Evolutionary conservation across 1,140 invertebrate genomes (phyloP).

Genomic region (Bombus sylvicola): DNA sequence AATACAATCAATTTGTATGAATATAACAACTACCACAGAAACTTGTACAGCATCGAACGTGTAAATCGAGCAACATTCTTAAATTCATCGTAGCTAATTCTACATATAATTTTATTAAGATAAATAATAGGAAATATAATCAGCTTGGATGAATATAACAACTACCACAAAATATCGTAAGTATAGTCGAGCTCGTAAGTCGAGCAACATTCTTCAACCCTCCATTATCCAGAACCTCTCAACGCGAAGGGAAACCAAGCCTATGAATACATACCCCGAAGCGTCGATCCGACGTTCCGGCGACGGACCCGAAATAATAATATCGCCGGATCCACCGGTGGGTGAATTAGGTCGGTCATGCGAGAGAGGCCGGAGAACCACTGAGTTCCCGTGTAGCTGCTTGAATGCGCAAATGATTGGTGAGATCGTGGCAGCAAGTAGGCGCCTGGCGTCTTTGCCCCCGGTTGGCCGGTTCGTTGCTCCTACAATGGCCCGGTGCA

Average conservation of each 20-base stretch:
- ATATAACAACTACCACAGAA: no score
- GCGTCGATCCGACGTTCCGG: slow-evolving; percentile 63
- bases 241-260: slow-evolving; percentile 44
- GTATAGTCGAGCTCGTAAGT: no score
- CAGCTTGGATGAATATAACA: no score
- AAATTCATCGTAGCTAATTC: no score
- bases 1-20: no score
- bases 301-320: slow-evolving; percentile 69
- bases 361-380: slow-evolving; percentile 60
- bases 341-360: slow-evolving; percentile 67
- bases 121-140: no score
- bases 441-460: slow-evolving; percentile 61
- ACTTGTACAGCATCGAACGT: no score
- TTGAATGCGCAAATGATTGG: slow-evolving; percentile 69
- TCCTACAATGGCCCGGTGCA: slow-evolving; percentile 58
- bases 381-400: slow-evolving; percentile 58
- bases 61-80: no score
- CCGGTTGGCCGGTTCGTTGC: slow-evolving; percentile 65
- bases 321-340: slow-evolving; percentile 61
- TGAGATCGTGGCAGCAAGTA: slow-evolving; percentile 64
- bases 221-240: neutral
- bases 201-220: neutral
- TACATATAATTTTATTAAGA: no score
- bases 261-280: slow-evolving; percentile 65
- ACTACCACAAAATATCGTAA: no score